A percentile compares a stretch with the other conserved stretches of the same genome.
phyloP scores from a whole-genome alignment of 2,888 invertebrate genomes.

The Sminthurinus aureus region DNA sequence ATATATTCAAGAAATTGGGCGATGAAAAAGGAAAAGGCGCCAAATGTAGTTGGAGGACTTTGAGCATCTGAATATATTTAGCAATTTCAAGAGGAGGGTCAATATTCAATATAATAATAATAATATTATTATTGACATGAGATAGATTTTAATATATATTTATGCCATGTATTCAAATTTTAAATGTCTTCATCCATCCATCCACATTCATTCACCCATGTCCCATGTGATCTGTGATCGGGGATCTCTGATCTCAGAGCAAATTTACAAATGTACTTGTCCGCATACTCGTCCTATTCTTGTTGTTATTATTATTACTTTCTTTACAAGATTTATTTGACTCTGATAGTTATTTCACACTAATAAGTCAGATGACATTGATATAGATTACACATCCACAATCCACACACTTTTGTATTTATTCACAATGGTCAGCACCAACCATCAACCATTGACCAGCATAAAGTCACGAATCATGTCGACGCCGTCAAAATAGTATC shows the following conservation, averaged over 20 bases:
- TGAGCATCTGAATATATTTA: not conserved
- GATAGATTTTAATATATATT: not conserved
- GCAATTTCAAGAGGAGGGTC: constrained; percentile 34
- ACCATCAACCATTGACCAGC: not conserved
- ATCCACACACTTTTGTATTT: not conserved
- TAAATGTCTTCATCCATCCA: not conserved
- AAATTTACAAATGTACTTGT: not conserved
- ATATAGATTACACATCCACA: constrained; percentile 7
- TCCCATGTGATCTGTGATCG: not conserved
- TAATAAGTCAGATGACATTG: constrained; percentile 25
- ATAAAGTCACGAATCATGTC: not conserved
- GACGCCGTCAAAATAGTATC: not conserved
- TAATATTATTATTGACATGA: not conserved
- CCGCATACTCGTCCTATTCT: not conserved
- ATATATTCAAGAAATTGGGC: not conserved
- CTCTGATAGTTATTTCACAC: not conserved
- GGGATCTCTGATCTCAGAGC: not conserved
- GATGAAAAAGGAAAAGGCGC: not conserved
- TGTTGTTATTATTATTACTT: not conserved
- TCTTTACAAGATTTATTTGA: constrained; percentile 12
- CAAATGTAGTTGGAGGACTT: not conserved
- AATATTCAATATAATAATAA: too few species aligned
- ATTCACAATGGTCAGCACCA: not conserved
- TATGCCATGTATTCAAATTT: too few species aligned
- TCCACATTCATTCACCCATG: too few species aligned